Evolutionary conservation across 2,888 invertebrate species (phyloP).

Genomic region (Drosophila anomalata): DNA sequence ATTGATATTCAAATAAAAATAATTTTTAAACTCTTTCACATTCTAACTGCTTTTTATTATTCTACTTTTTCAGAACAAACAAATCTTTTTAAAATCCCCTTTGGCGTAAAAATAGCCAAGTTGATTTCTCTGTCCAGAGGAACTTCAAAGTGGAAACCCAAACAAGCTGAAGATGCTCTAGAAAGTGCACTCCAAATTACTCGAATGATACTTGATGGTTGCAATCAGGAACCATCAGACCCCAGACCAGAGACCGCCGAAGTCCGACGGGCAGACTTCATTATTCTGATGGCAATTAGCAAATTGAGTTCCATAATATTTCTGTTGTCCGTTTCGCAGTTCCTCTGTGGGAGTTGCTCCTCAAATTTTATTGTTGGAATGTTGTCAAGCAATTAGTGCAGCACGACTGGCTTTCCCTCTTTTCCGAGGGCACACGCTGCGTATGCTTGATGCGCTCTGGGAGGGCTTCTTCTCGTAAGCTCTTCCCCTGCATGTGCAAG

Average conservation of each 20-base stretch:
- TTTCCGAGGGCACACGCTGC: conserved; percentile 36
- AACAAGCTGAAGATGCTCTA: conserved; percentile 37
- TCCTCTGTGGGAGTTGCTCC: conserved; percentile 38
- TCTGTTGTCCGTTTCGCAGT: conserved; percentile 35
- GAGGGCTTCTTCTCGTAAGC: not conserved
- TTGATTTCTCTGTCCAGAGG: conserved; percentile 2
- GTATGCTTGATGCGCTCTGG: conserved; percentile 55
- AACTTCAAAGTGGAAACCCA: conserved; percentile 27
- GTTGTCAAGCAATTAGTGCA: conserved; percentile 65
- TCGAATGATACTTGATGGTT: conserved; percentile 79
- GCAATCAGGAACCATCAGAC: conserved; percentile 58
- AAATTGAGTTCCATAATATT: conserved; percentile 77
- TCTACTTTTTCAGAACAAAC: not conserved
- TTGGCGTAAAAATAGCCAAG: not conserved
- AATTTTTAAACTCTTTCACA: not conserved
- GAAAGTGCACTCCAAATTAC: conserved; percentile 74
- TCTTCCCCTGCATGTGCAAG: conserved; percentile 3
- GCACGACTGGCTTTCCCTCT: conserved; percentile 43
- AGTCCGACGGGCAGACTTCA: conserved; percentile 57
- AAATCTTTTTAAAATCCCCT: not conserved
- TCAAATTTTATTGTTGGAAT: conserved; percentile 50
- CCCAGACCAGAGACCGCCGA: conserved; percentile 8
- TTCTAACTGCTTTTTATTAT: not conserved
- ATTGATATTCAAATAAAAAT: not conserved
- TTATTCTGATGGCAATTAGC: conserved; percentile 80